These are phyloP conservation scores for Papilio gigon DNA, from an alignment of 2,888 invertebrate genomes.

Conservation along the genomic window DNA sequence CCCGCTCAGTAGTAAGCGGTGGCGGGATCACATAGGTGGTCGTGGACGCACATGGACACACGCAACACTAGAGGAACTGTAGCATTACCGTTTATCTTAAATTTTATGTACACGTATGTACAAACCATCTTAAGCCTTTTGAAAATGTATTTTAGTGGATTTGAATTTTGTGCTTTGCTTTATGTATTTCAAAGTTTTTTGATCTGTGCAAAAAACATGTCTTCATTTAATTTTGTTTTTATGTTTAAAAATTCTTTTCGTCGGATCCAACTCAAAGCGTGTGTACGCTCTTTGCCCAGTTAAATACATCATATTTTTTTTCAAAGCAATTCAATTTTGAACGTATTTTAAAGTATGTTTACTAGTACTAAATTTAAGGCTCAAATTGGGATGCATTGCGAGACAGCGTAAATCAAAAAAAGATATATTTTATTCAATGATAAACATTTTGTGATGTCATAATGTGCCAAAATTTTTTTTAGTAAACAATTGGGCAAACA, in stretches of 20 bases:
- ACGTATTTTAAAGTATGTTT: background rate
- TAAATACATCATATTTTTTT: background rate
- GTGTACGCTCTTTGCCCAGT: background rate
- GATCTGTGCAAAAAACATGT: background rate
- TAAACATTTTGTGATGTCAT: no score
- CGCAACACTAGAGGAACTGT: no score
- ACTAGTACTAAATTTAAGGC: background rate
- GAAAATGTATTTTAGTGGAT: no score
- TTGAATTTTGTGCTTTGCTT: background rate
- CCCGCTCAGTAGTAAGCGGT: no score
- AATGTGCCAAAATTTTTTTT: no score
- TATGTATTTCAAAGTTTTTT: conserved; percentile 4
- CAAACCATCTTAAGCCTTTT: no score
- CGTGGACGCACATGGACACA: no score
- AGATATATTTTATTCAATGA: background rate
- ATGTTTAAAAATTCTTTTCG: conserved; percentile 14
- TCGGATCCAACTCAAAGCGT: background rate
- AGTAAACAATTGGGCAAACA: no score
- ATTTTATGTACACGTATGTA: no score
- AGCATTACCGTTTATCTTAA: no score
- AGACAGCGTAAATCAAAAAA: background rate
- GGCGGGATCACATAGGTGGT: no score
- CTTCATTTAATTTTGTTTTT: background rate
- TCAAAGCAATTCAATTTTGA: background rate
- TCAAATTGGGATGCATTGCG: background rate